Conservation (phyloP, 2,113 vertebrate species). For the Tinamus guttatus region DNA sequence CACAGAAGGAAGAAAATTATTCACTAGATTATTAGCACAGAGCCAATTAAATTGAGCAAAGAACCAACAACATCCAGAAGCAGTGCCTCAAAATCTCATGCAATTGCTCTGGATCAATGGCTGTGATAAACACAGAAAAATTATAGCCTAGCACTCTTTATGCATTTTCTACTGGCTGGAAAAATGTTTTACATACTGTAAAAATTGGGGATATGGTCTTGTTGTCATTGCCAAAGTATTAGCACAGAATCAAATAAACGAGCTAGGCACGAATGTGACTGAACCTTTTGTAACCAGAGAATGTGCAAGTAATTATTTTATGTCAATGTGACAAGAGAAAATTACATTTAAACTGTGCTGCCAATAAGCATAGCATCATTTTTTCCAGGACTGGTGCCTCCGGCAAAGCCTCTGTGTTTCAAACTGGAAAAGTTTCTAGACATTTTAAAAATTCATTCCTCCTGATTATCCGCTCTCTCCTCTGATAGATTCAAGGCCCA, state of each 20-base stretch:
- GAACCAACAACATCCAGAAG: neutral
- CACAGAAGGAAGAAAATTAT: neutral
- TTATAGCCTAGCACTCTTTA: neutral
- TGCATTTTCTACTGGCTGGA: neutral
- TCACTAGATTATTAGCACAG: neutral
- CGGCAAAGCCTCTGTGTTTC: neutral
- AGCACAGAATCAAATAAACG: conserved; percentile 24
- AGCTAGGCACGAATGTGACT: neutral
- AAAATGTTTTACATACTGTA: neutral
- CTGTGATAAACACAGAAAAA: conserved; percentile 7
- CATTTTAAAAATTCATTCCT: conserved; percentile 12
- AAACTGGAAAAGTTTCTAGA: conserved; percentile 10
- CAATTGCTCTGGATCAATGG: neutral
- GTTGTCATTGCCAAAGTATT: conserved; percentile 29
- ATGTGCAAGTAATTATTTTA: conserved; percentile 45
- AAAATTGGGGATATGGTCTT: neutral
- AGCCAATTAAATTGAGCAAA: neutral
- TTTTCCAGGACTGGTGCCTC: neutral
- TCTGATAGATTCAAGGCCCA: neutral
- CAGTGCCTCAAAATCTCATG: neutral
- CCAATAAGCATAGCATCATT: conserved; percentile 12
- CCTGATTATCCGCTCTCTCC: neutral
- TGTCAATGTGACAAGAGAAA: conserved; percentile 41
- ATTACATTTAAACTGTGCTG: conserved; percentile 34
- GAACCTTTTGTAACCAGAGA: conserved; percentile 10